Evolutionary conservation across 2,888 invertebrate genomes (phyloP).

Genomic region (Drosophila prolongata): DNA sequence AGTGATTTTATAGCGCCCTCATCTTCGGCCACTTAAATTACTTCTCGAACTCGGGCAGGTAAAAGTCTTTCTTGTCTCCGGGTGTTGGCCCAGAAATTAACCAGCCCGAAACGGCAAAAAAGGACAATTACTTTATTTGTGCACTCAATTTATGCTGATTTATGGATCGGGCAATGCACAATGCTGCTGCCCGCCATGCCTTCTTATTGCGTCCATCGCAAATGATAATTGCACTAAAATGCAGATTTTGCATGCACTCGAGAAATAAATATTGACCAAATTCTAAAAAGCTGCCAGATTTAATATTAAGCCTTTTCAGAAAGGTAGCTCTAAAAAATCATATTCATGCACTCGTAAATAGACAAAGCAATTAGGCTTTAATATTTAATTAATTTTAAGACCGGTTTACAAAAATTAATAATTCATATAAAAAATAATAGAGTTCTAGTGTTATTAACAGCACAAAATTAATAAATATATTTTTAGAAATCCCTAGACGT

Average conservation of each 20-base stretch:
- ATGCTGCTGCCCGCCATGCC: slow-evolving; percentile 7
- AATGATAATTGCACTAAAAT: slow-evolving; percentile 78
- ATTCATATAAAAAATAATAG: too few relatives aligned
- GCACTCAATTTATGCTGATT: slow-evolving; percentile 73
- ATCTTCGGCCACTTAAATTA: slow-evolving; percentile 21
- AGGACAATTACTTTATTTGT: slow-evolving; percentile 80
- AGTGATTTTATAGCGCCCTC: slow-evolving; percentile 76
- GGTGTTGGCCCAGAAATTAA: slow-evolving; percentile 76
- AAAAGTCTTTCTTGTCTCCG: slow-evolving; percentile 43
- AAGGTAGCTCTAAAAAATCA: too few relatives aligned
- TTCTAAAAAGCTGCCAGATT: too few relatives aligned
- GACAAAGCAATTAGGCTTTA: too few relatives aligned
- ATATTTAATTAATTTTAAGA: too few relatives aligned
- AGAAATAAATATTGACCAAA: neutral
- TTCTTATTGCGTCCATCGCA: slow-evolving; percentile 34
- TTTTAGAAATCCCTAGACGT: too few relatives aligned
- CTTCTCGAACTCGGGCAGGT: slow-evolving; percentile 28
- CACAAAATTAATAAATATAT: too few relatives aligned
- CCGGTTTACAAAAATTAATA: too few relatives aligned
- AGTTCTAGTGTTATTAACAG: too few relatives aligned
- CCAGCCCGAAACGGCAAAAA: slow-evolving; percentile 43
- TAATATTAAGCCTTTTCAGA: too few relatives aligned
- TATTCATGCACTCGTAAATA: too few relatives aligned
- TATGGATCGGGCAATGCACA: slow-evolving; percentile 60
- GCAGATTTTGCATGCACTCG: slow-evolving; percentile 52